Evolutionary conservation across 2,888 invertebrate species (phyloP), one percentile per base, ranked within the genome.

Genomic region (Agrotis ipsilon): DNA sequence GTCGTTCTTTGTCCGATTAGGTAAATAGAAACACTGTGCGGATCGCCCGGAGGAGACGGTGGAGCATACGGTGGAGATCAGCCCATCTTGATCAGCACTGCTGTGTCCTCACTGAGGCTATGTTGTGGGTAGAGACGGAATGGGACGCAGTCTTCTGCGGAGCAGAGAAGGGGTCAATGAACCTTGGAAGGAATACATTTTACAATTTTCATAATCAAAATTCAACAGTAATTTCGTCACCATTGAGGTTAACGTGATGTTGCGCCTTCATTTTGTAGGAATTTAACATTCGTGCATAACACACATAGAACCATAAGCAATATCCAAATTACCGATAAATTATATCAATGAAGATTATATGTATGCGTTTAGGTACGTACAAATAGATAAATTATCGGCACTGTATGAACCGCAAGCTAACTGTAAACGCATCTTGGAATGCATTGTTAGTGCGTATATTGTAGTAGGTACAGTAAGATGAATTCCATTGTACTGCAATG

Each of bases 401-500:
- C 68, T 45, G 48, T 75, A n/a, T 48, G 32, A 75, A 72, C 46
- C 21, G 55, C 66, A 72, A 66, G 48, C 18, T 72, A 32, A 55
- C 67, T 24, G 21, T 11, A 21, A 27, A 32, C 52, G 39, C 27
- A 75, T 48, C 43, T n/a, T 32, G 43, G 43, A 46, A 55, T 65
- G 27, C 21, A 55, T 52, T 70, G 57, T 43, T 55, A 19, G 24
- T 18, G n/a, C 11, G 43, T 46, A 13, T 16, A 49, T 48, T 54
- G 52, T 43, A 43, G 43, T 48, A 46, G 52, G 52, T 43, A 43
- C 39, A 75, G 66, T 43, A 45, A 72, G 27, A 48, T 43, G 39
- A 54, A 19, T 16, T 13, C 19, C 9, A 54, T 46, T 43, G 75
- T 43, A 13, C 48, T 3, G 21, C 16, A n/a, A 43, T 21, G n/a